These are phyloP conservation scores for Bambusicola thoracicus DNA, from an alignment of 2,113 vertebrate species.

Conservation along the genomic window DNA sequence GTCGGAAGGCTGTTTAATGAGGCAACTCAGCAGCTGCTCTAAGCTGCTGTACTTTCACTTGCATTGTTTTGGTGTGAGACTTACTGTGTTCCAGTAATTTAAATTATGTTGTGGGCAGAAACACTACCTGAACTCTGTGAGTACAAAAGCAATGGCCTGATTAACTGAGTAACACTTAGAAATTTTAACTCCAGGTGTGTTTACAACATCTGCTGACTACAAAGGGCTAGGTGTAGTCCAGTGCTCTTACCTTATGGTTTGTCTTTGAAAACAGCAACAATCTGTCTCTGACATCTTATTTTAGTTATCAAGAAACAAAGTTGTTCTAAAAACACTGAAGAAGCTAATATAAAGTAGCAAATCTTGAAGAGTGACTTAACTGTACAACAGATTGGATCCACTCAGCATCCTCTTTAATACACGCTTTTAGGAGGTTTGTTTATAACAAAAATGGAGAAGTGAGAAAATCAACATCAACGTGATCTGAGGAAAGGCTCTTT, in stretches of 20 bases:
- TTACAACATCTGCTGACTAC: background rate
- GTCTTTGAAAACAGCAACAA: background rate
- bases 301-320: background rate
- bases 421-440: conserved; percentile 7
- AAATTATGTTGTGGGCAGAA: background rate
- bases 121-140: background rate
- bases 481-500: conserved; percentile 40
- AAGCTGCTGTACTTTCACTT: background rate
- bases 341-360: conserved; percentile 5
- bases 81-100: background rate
- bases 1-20: background rate
- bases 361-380: background rate
- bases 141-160: background rate
- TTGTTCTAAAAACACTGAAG: conserved; percentile 1
- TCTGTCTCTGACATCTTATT: background rate
- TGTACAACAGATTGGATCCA: background rate
- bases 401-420: conserved; percentile 2
- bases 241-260: background rate
- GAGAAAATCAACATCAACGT: conserved; percentile 24
- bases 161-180: background rate
- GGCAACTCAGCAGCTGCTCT: background rate
- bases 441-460: conserved; percentile 25
- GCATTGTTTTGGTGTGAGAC: background rate
- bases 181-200: background rate
- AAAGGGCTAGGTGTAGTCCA: background rate